phyloP scores from a whole-genome alignment of 2,888 invertebrate species.

The Eilema griseolum region DNA sequence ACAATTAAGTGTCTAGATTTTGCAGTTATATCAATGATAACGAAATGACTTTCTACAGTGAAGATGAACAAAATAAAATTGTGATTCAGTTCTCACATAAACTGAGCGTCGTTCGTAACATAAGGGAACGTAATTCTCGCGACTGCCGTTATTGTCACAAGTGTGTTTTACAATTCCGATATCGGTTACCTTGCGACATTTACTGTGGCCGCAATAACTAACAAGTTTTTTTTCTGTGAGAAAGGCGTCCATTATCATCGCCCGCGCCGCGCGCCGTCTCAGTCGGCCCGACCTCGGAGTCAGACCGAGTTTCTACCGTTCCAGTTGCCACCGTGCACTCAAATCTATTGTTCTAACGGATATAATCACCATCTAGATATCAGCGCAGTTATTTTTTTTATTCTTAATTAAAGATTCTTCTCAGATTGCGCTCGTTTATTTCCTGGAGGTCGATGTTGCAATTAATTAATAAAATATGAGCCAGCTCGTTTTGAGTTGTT shows the following conservation, averaged over 20 bases:
- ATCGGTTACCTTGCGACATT: slow-evolving; percentile 48
- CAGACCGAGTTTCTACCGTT: slow-evolving; percentile 48
- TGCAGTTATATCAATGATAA: background rate
- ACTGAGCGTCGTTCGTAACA: background rate
- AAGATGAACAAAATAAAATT: background rate
- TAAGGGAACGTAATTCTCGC: slow-evolving; percentile 24
- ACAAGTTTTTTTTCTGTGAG: slow-evolving; percentile 70
- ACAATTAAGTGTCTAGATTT: slow-evolving; percentile 24
- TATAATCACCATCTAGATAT: slow-evolving; percentile 49
- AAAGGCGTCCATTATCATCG: slow-evolving; percentile 65
- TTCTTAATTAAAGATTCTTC: slow-evolving; percentile 46
- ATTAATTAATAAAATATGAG: slow-evolving; percentile 14
- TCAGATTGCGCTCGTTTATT: slow-evolving; percentile 25
- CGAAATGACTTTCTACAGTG: too few species aligned
- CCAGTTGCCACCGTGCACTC: slow-evolving; percentile 46
- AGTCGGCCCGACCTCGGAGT: slow-evolving; percentile 53
- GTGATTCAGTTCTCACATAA: background rate
- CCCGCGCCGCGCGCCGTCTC: slow-evolving; percentile 40
- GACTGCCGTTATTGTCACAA: slow-evolving; percentile 49
- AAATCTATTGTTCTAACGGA: slow-evolving; percentile 57
- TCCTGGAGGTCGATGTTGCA: slow-evolving; percentile 23
- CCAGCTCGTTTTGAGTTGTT: background rate
- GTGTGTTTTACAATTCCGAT: slow-evolving; percentile 49
- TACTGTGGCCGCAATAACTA: slow-evolving; percentile 50
- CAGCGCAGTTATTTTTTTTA: slow-evolving; percentile 45